Evolutionary conservation across 2,797 vertebrate species (phyloP), one percentile per base, ranked within the genome.

Genomic region (Clamator glandarius): DNA sequence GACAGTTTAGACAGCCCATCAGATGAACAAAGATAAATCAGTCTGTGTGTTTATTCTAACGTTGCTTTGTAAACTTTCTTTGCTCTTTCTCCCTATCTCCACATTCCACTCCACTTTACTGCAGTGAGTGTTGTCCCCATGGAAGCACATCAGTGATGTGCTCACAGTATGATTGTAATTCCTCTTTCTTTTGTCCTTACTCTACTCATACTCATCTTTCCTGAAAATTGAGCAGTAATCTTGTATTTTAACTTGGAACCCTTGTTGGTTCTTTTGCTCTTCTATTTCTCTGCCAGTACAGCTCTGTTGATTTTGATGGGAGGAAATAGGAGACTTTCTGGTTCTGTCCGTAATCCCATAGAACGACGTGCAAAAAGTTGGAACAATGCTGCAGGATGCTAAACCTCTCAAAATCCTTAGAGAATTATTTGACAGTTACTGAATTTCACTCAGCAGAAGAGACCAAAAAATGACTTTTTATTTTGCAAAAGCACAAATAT

Each of bases 11-110:
- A 25, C 50, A 94, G 79, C 61, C 58, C 91, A 42, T 15, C 48
- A 61, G 80, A 42, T 16, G 93, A 77, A 7, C 62, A 82, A 19
- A 82, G 87, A 93, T 46, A 88, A 86, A 92, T 82, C 93, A 88
- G 73, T 33, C 74, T 14, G 7, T 26, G 19, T 61, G 46, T 48
- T 93, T 55, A 46, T 89, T 74, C 62, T 19, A 75, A 76, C 31
- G 2, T 9, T 31, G 52, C 66, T 93, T 63, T 89, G 35, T 46
- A 59, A 95, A 87, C 77, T 77, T 63, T 3, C 77, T 23, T 50
- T 89, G 81, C 50, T 83, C 50, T 44, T 42, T 58, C 72, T 44
- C 25, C 1, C 48, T 91, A 28, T 44, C 50, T 74, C 8, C 28
- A 1, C 68, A 77, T 46, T 5, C 50, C 42, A 41, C 15, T 80